Evolutionary conservation across 2,888 invertebrate species (phyloP).

Genomic region (Trichopria drosophilae): DNA sequence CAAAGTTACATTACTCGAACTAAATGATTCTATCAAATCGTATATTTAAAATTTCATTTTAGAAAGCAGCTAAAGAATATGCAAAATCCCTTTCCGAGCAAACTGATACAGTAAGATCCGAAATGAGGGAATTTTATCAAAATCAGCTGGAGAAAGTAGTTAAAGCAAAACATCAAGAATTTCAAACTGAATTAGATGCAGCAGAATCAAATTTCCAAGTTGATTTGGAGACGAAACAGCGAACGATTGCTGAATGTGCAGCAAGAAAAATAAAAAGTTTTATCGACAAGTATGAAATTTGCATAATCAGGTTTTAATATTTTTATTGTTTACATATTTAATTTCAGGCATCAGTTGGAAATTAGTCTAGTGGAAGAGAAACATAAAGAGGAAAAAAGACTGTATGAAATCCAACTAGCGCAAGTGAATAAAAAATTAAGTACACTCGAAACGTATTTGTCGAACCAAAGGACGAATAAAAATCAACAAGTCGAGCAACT

Average conservation of each 20-base stretch:
- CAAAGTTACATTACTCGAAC: neutral
- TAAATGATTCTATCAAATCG: constrained; percentile 1
- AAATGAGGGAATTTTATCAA: constrained; percentile 76
- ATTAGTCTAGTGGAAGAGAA: constrained; percentile 77
- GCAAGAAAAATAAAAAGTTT: constrained; percentile 74
- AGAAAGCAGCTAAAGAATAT: constrained; percentile 60
- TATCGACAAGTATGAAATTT: constrained; percentile 63
- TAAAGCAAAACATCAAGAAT: constrained; percentile 74
- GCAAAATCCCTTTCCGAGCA: constrained; percentile 57
- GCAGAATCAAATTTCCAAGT: constrained; percentile 68
- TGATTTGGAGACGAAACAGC: constrained; percentile 69
- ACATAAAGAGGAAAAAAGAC: constrained; percentile 74
- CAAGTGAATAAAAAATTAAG: constrained; percentile 72
- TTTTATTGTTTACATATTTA: constrained; percentile 10
- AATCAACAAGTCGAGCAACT: constrained; percentile 74
- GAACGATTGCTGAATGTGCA: constrained; percentile 69
- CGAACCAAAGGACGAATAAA: constrained; percentile 61
- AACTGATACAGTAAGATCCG: constrained; percentile 67
- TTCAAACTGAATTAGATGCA: constrained; percentile 72
- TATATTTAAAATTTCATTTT: constrained; percentile 22
- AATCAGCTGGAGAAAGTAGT: constrained; percentile 80
- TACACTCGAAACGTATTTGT: constrained; percentile 65
- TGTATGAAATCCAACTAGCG: constrained; percentile 72
- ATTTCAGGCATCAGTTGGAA: constrained; percentile 71
- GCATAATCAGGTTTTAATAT: neutral